These are phyloP conservation scores for Matsumurasca onukii DNA, from an alignment of 1,140 invertebrate species.

Conservation along the genomic window DNA sequence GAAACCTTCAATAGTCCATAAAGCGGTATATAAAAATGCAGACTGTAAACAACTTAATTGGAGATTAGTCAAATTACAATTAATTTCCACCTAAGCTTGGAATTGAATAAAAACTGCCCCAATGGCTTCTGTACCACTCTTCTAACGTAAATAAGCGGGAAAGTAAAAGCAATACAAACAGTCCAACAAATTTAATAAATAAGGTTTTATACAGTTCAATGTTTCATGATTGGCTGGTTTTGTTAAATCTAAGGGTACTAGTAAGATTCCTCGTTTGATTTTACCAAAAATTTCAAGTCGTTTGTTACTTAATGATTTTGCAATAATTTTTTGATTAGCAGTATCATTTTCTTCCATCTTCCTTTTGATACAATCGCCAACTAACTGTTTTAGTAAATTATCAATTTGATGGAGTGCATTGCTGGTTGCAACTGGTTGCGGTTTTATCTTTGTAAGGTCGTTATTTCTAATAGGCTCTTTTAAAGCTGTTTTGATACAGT, in stretches of 20 bases:
- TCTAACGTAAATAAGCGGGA: too few species aligned
- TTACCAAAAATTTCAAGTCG: conserved; percentile 1
- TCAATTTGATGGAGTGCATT: conserved; percentile 27
- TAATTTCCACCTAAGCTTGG: too few species aligned
- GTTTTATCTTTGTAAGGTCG: background rate
- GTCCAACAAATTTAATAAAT: background rate
- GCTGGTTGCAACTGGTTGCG: conserved; percentile 1
- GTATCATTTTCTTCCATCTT: conserved; percentile 1
- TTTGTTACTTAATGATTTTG: conserved; percentile 2
- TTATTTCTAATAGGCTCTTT: background rate
- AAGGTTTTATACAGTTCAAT: background rate
- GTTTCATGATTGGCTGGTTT: background rate
- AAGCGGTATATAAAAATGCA: too few species aligned
- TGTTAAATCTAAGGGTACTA: conserved; percentile 6
- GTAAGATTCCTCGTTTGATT: background rate
- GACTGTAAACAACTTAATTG: too few species aligned
- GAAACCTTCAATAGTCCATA: too few species aligned
- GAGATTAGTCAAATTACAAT: too few species aligned
- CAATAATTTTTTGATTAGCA: background rate
- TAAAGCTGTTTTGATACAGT: conserved; percentile 5
- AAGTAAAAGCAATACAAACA: too few species aligned
- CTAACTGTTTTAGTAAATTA: background rate
- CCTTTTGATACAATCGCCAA: conserved; percentile 11
- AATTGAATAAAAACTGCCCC: too few species aligned
- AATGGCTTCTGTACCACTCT: too few species aligned